Conservation (phyloP, 2,113 vertebrate genomes). For the Thomomys bottae region DNA sequence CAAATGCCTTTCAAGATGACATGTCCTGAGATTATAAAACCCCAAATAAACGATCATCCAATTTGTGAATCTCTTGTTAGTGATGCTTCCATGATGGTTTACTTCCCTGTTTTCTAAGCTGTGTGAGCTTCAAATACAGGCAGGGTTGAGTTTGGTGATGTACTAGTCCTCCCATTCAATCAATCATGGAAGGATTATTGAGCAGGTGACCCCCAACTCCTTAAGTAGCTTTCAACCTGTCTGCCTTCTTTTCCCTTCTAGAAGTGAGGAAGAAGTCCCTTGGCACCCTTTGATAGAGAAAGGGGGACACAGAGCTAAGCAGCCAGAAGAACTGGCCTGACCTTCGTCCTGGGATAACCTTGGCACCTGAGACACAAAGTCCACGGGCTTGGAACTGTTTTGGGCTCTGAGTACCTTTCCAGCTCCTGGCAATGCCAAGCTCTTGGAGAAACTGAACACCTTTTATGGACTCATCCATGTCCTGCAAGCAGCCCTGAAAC, state of each 20-base stretch:
- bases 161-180: not conserved
- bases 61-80: not conserved
- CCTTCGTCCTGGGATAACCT: constrained; percentile 62
- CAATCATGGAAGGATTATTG: not conserved
- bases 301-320: not conserved
- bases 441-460: not conserved
- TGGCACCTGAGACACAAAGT: constrained; percentile 28
- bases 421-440: not conserved
- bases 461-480: constrained; percentile 44
- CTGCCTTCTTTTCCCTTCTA: not conserved
- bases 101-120: not conserved
- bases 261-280: constrained; percentile 4
- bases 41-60: no score
- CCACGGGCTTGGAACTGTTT: constrained; percentile 17
- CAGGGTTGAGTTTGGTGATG: not conserved
- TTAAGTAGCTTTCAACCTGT: not conserved
- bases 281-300: not conserved
- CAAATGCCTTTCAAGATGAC: no score
- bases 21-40: no score
- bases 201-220: not conserved
- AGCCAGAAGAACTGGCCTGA: not conserved
- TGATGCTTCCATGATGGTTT: not conserved
- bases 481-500: not conserved
- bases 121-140: not conserved
- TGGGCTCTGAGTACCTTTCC: constrained; percentile 6